Base-by-base conservation (phyloP, 2,888 invertebrate genomes). In the Tenthredo livida region DNA sequence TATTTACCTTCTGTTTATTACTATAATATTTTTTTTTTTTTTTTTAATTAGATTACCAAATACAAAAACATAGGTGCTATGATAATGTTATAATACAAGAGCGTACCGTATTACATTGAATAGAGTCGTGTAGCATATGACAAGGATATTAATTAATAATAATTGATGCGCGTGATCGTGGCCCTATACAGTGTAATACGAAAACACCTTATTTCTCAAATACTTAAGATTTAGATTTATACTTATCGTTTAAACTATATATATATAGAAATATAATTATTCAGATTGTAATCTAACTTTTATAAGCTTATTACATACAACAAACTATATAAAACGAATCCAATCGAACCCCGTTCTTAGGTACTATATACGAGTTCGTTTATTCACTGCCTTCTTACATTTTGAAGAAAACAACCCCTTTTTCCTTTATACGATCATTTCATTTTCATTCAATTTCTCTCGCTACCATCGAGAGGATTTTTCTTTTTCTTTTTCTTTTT, bases 41-140 rank as follows among this genome's bases (percentile, higher is more conserved):
- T 90, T 88, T 86, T 91, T 92, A 65, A 83, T 67, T 83, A 67
- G 91, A 89, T 61, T 92, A 92, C 90, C 92, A 92, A 93, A 92
- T 93, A 93, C 92, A 93, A 93, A 90, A 93, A 93, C 93, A 91
- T 92, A 90, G 89, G 91, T 90, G 90, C 91, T 92, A 92, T 90
- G 83, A 90, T 91, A 90, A 90, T 92, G 88, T 91, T 92, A 92
- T 92, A 89, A 91, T 92, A 92, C 92, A 92, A 83, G 85, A 86
- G 86, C 84, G 75, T 85, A 25, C 10, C 50, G 65, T 84, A 85
- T 87, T 84, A 78, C 84, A 78, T 84, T 84, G 78, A 72, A 78
- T 65, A 80, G 72, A 67, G 33, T 86, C 84, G 73, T 29, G 17
- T 29, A 21, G 25, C 67, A 17, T 17, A 47, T 47, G 73, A n/a